phyloP scores from a whole-genome alignment of 92 coral and sea anemone genomes.

The Zoanthus gigantus region DNA sequence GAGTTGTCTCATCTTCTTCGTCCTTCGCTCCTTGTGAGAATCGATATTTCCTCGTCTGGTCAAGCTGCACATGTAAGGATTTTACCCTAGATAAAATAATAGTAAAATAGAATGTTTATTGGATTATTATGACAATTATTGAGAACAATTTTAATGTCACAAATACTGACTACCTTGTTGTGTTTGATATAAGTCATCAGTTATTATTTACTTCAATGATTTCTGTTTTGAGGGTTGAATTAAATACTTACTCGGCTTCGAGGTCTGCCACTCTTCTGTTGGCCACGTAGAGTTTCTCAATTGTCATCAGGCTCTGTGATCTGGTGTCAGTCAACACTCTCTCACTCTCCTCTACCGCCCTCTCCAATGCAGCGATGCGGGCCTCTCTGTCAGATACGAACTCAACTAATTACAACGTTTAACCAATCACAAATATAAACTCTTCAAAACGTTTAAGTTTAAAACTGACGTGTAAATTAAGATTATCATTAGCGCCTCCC shows the following conservation, averaged over 20 bases:
- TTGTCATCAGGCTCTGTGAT: constrained; percentile 57
- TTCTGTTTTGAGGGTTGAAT: not conserved
- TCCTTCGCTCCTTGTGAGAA: constrained; percentile 21
- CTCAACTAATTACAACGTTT: not conserved
- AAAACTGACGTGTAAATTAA: too few species aligned
- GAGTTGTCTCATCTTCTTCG: constrained; percentile 39
- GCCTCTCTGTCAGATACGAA: constrained; percentile 52
- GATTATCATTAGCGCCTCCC: too few species aligned
- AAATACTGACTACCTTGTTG: too few species aligned
- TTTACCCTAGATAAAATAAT: constrained; percentile 50
- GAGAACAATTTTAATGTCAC: too few species aligned
- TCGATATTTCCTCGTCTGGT: constrained; percentile 61
- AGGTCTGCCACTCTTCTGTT: constrained; percentile 67
- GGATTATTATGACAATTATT: not conserved
- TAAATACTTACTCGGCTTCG: constrained; percentile 57
- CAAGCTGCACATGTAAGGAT: constrained; percentile 71
- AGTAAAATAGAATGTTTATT: not conserved
- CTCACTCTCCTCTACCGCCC: constrained; percentile 62
- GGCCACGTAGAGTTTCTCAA: constrained; percentile 68
- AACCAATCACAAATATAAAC: too few species aligned
- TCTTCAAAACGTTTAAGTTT: too few species aligned
- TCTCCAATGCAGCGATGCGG: constrained; percentile 67
- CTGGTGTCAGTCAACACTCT: constrained; percentile 62
- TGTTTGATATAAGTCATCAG: too few species aligned
- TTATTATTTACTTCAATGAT: not conserved